Evolutionary conservation across 1,140 invertebrate genomes (phyloP), one percentile per base, ranked within the genome.

Genomic region (Danaus melanippus): DNA sequence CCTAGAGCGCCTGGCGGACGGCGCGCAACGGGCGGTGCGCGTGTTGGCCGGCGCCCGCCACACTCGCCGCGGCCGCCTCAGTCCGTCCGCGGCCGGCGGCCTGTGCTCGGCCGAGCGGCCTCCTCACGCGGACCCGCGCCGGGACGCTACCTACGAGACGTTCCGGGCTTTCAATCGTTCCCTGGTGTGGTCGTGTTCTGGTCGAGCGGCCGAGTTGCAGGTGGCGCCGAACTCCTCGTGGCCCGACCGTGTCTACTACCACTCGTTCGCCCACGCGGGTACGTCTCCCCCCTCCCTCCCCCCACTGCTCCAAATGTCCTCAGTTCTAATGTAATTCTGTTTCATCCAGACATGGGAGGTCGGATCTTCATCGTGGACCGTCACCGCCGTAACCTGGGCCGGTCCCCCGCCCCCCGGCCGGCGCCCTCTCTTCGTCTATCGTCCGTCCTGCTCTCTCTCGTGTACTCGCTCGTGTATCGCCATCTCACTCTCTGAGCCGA

Each of bases 181-280:
- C 8, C 84, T 97, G 46, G 65, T 88, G 10, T 90, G 90, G 56
- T 71, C 79, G 17, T 97, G 95, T 79, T 91, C 89, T 69, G 92
- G 91, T 9, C 90, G 93, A 51, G 90, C 93, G 6, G 94, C 92
- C 0, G 81, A 92, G 10, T 87, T 98, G 9, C 90, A 92, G 76
- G 92, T 97, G 4, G 94, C 94, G 4, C 97, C 97, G 1, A 97
- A 97, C 76, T 91, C 93, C 10, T 92, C 94, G 0, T 97, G 96
- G 94, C 96, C 97, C 0, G 96, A 98, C 78, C 89, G 91, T 9
- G 95, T 98, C 11, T 98, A 97, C 85, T 98, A 98, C 76, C 95
- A 97, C 84, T 97, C 95, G 50, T 98, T 95, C 81, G 95, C 94
- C 0, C 95, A 96, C 62, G 61, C 70, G n/a, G 80, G 79, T 79